A percentile compares a stretch with the other conserved stretches of the same genome.
These are phyloP conservation scores for Eupsittula cactorum DNA, from an alignment of 2,113 vertebrate species.

Conservation along the genomic window DNA sequence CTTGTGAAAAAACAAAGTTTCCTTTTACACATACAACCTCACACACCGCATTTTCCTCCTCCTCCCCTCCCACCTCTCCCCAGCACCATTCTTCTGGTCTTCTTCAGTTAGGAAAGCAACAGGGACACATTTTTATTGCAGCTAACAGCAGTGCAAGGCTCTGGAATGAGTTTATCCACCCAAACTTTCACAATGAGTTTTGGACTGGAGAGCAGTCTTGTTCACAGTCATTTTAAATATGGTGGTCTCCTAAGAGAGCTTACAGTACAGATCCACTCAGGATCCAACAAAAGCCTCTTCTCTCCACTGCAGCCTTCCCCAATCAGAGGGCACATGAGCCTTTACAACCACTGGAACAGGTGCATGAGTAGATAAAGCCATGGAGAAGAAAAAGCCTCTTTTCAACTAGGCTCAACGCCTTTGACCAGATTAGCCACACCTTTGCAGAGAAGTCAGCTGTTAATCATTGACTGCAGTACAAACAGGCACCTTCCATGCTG, in stretches of 20 bases:
- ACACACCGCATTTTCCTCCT: background rate
- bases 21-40: background rate
- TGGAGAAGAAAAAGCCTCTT: background rate
- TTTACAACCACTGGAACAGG: background rate
- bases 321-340: background rate
- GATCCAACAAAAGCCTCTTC: background rate
- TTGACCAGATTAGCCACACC: conserved; percentile 46
- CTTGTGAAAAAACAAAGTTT: background rate
- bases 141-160: background rate
- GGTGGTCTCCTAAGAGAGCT: background rate
- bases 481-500: background rate
- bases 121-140: background rate
- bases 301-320: background rate
- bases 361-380: background rate
- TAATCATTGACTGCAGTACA: conserved; percentile 60
- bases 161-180: background rate
- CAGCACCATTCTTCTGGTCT: background rate
- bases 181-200: background rate
- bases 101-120: background rate
- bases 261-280: background rate
- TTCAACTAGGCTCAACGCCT: background rate
- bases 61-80: background rate
- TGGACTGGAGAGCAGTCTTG: background rate
- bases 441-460: background rate
- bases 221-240: background rate